Evolutionary conservation across 2,888 invertebrate genomes (phyloP).

Genomic region (Dicranocentrus wangi): DNA sequence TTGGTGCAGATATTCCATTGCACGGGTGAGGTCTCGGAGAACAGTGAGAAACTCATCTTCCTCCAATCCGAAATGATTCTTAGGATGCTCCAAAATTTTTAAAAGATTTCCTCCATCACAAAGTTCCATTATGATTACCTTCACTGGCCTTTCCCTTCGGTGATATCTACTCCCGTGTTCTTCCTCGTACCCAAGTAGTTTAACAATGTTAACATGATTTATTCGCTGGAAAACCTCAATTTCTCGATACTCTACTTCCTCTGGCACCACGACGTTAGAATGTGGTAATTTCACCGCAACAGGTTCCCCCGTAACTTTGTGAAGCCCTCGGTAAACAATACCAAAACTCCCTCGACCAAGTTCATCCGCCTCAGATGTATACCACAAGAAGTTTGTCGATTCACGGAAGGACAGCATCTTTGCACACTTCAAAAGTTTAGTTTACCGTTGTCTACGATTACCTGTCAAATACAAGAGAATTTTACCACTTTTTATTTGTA

Average conservation of each 20-base stretch:
- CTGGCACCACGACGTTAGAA: conserved; percentile 73
- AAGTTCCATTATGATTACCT: conserved; percentile 93
- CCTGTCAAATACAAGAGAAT: too few relatives aligned
- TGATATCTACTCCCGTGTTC: conserved; percentile 17
- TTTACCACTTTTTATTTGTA: too few relatives aligned
- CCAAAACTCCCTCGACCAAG: conserved; percentile 29
- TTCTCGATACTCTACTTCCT: conserved; percentile 94
- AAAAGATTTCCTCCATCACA: conserved; percentile 95
- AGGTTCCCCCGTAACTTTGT: conserved; percentile 94
- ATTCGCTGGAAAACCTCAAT: conserved; percentile 90
- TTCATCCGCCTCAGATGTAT: conserved; percentile 35
- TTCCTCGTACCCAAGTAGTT: conserved; percentile 57
- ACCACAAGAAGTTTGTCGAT: conserved; percentile 37
- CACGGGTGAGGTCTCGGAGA: conserved; percentile 91
- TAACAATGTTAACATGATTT: conserved; percentile 64
- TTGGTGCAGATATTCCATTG: conserved; percentile 94
- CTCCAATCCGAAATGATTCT: conserved; percentile 92
- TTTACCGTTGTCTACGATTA: too few relatives aligned
- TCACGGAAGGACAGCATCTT: conserved; percentile 42
- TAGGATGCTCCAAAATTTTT: conserved; percentile 94
- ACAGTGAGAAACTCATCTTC: conserved; percentile 92
- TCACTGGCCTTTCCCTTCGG: conserved; percentile 54
- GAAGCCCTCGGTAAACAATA: conserved; percentile 88
- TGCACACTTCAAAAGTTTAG: too few relatives aligned
- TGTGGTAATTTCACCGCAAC: conserved; percentile 86